Conservation (phyloP, 2,888 invertebrate genomes). For the Deilephila elpenor region DNA sequence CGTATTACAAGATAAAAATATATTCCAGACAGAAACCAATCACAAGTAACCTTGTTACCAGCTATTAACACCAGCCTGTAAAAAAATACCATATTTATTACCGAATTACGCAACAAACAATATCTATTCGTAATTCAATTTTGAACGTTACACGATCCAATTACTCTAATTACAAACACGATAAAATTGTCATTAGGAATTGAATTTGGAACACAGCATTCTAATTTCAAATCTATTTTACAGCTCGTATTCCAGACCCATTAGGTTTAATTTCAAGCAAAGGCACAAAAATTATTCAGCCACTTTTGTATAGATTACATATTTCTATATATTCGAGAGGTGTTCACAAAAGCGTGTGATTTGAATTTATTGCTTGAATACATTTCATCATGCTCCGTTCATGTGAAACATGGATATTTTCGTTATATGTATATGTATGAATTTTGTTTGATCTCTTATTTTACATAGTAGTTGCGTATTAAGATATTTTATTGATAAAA, state of each 20-base stretch:
- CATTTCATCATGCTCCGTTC: conserved; percentile 23
- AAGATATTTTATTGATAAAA: too few species aligned
- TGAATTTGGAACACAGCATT: not conserved
- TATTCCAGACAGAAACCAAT: too few species aligned
- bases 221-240: not conserved
- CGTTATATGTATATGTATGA: not conserved
- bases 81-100: not conserved
- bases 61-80: not conserved
- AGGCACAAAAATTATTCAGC: conserved; percentile 22
- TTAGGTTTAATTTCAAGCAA: conserved; percentile 12
- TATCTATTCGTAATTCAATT: not conserved
- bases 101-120: not conserved
- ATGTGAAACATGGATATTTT: conserved; percentile 21
- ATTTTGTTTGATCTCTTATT: not conserved
- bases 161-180: not conserved
- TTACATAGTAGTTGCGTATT: not conserved
- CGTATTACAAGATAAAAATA: too few species aligned
- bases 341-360: conserved; percentile 34
- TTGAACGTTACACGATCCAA: conserved; percentile 5
- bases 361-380: conserved; percentile 38
- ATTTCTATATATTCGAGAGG: conserved; percentile 27
- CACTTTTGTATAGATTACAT: conserved; percentile 15
- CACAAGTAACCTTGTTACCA: not conserved
- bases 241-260: not conserved
- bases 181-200: not conserved